Evolutionary conservation across 1,140 invertebrate species (phyloP).

Genomic region (Luehdorfia chinensis): DNA sequence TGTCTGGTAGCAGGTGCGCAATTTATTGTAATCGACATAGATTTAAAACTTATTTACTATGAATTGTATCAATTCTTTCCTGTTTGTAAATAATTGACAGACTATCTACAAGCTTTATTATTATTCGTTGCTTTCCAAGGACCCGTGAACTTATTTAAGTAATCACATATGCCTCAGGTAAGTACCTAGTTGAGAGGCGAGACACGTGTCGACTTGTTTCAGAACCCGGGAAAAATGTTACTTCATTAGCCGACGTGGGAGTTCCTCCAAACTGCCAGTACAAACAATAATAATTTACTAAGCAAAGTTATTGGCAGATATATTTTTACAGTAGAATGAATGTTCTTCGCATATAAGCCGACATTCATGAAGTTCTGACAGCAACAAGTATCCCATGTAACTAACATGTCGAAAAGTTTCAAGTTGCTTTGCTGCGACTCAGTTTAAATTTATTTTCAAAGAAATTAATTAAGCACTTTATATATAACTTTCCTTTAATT

Average conservation of each 20-base stretch:
- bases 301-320: too few relatives aligned
- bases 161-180: background rate
- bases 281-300: background rate
- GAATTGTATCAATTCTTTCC: conserved; percentile 1
- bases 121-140: background rate
- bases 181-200: conserved; percentile 1
- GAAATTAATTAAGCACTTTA: conserved; percentile 21
- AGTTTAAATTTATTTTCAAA: conserved; percentile 34
- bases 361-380: conserved; percentile 39
- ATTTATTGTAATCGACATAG: conserved; percentile 28
- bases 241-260: conserved; percentile 8
- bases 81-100: background rate
- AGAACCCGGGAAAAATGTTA: conserved; percentile 11
- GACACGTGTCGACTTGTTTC: background rate
- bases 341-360: conserved; percentile 21
- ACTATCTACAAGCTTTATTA: background rate
- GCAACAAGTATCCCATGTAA: conserved; percentile 36
- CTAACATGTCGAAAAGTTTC: conserved; percentile 34
- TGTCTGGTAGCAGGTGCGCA: conserved; percentile 34
- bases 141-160: background rate
- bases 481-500: conserved; percentile 1
- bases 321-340: conserved; percentile 17
- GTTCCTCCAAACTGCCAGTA: conserved; percentile 1
- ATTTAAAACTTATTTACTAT: conserved; percentile 17
- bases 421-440: conserved; percentile 31